Conservation (phyloP, 2,113 vertebrate genomes). For the Dicaeum eximium region DNA sequence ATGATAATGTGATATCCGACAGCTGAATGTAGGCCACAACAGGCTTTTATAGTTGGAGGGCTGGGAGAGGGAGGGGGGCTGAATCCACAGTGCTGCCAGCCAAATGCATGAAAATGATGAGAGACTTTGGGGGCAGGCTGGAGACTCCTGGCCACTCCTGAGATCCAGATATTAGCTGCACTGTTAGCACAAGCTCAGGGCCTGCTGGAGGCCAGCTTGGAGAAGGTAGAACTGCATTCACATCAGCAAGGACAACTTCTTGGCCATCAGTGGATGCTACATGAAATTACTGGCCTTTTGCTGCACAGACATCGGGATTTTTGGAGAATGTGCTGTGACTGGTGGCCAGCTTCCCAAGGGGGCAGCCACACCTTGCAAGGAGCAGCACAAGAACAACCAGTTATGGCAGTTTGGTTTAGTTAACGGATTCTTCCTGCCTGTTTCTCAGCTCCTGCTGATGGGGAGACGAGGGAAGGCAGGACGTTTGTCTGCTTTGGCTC, state of each 20-base stretch:
- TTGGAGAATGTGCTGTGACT: background rate
- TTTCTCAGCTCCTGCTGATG: background rate
- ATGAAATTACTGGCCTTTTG: background rate
- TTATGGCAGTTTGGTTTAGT: background rate
- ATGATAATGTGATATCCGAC: constrained; percentile 51
- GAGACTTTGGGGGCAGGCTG: background rate
- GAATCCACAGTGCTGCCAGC: background rate
- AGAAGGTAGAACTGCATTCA: background rate
- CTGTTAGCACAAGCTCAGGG: background rate
- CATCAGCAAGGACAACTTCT: background rate
- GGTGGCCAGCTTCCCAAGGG: background rate
- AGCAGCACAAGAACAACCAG: background rate
- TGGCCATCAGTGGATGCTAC: background rate
- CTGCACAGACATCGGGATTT: background rate
- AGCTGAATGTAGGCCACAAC: constrained; percentile 55
- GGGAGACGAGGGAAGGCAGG: background rate
- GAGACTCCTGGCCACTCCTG: background rate
- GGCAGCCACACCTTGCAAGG: background rate
- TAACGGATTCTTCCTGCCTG: background rate
- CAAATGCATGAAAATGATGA: background rate
- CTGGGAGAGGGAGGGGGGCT: background rate
- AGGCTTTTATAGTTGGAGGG: constrained; percentile 18
- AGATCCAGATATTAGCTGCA: background rate
- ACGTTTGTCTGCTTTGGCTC: background rate
- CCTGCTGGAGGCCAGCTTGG: background rate